Evolutionary conservation across 2,797 vertebrate species (phyloP), one percentile per base, ranked within the genome.

Genomic region (Protosalanx chinensis): DNA sequence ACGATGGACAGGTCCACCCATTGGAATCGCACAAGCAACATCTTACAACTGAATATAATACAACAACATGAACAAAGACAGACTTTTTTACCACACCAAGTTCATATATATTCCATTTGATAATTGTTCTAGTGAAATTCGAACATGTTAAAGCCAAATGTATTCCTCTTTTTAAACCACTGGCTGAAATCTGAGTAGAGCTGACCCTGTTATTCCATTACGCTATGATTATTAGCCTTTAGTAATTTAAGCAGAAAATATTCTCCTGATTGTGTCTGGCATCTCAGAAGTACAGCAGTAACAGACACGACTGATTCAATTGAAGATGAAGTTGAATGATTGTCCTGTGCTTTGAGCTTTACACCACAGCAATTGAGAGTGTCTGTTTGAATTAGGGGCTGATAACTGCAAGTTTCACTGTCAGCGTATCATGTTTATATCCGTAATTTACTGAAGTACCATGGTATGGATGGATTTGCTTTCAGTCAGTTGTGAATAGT

Each of bases 351-450:
- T 87, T 83, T 79, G 84, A 77, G 76, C 82, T 73, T 82, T 75
- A 83, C 78, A 84, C 82, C 85, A 33, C 84, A 80, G 86, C 77
- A 82, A 86, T 85, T 80, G 83, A 16, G 69, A 58, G 74, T 70
- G 84, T 90, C 86, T 67, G 61, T 81, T 89, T 81, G 59, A 81
- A 86, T 92, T 82, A 90, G 79, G 75, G 77, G 74, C 77, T 82
- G 86, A 88, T 88, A 85, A 85, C 68, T 61, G 84, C 79, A 80
- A 71, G 72, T 73, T 80, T 79, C 60, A 72, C 76, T 7, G 73
- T 71, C 80, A 60, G 76, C 58, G 72, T 85, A 91, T 91, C 88
- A 84, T 77, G 79, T 91, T 89, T 81, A 78, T 76, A 3, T 76
- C 77, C 77, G 82, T 78, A 75, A 84, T 84, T 79, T 46, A 13